phyloP scores from a whole-genome alignment of 2,113 vertebrate genomes.

The Sinosuthora webbiana region DNA sequence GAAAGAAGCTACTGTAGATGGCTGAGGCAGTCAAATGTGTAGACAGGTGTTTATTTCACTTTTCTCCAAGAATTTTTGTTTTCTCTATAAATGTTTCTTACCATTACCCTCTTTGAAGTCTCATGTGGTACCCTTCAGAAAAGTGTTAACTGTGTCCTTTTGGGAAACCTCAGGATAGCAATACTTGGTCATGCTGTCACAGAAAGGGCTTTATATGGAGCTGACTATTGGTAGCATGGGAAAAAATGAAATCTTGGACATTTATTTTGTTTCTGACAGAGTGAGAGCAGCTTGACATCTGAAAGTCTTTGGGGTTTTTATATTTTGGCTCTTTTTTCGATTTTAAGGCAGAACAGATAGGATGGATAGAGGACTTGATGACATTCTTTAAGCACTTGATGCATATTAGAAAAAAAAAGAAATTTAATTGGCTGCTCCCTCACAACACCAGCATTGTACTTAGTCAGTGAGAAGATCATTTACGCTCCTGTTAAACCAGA shows the following conservation, averaged over 20 bases:
- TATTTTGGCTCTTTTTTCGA: neutral
- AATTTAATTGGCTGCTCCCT: neutral
- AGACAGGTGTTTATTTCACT: neutral
- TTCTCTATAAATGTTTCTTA: neutral
- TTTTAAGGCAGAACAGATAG: neutral
- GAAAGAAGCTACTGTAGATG: neutral
- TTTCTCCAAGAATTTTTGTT: neutral
- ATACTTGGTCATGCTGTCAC: neutral
- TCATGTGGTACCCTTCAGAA: neutral
- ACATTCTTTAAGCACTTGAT: neutral
- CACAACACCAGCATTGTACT: neutral
- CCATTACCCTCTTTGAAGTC: neutral
- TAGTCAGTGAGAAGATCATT: neutral
- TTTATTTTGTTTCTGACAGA: neutral
- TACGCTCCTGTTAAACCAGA: neutral
- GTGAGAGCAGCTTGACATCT: neutral
- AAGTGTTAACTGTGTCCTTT: neutral
- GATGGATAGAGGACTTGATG: neutral
- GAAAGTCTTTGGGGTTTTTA: neutral
- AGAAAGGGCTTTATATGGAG: neutral
- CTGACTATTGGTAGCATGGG: neutral
- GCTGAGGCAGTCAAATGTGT: neutral
- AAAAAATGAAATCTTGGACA: neutral
- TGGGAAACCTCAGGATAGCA: neutral
- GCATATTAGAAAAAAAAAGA: neutral